These are phyloP conservation scores for Leptothorax acervorum DNA, from an alignment of 2,888 invertebrate genomes.

Conservation along the genomic window DNA sequence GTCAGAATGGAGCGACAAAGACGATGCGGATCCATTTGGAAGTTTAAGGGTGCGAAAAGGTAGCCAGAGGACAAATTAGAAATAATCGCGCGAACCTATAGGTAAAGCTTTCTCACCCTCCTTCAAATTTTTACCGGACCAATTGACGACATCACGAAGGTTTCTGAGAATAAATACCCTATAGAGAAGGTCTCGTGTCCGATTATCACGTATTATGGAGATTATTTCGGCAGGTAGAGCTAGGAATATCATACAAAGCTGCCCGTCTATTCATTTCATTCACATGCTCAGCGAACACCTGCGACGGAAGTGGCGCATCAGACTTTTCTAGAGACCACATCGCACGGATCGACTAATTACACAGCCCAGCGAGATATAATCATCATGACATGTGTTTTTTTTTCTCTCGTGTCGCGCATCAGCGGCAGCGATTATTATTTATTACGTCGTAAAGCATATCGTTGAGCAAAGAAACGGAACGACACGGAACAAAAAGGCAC, in stretches of 20 bases:
- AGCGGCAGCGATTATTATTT: conserved; percentile 38
- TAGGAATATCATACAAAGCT: conserved; percentile 52
- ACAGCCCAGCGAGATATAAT: conserved; percentile 21
- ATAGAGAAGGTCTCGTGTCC: conserved; percentile 76
- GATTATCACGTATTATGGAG: conserved; percentile 77
- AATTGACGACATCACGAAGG: conserved; percentile 82
- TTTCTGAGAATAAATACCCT: conserved; percentile 70
- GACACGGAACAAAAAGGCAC: conserved; percentile 19
- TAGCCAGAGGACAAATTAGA: conserved; percentile 69
- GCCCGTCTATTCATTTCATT: conserved; percentile 42
- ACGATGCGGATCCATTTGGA: not conserved
- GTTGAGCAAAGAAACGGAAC: conserved; percentile 11
- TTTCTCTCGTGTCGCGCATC: conserved; percentile 9
- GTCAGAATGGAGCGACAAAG: not conserved
- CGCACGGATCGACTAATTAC: conserved; percentile 19
- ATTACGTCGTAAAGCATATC: conserved; percentile 40
- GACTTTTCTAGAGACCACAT: conserved; percentile 4
- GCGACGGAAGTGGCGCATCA: conserved; percentile 1
- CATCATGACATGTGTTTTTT: conserved; percentile 26
- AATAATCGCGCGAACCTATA: conserved; percentile 67
- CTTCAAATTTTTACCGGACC: conserved; percentile 77
- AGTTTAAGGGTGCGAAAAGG: conserved; percentile 23
- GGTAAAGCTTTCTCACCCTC: conserved; percentile 60
- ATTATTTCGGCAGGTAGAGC: conserved; percentile 75
- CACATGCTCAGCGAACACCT: not conserved